Base-by-base conservation (phyloP, 2,113 vertebrate genomes). In the Copsychus sechellarum region DNA sequence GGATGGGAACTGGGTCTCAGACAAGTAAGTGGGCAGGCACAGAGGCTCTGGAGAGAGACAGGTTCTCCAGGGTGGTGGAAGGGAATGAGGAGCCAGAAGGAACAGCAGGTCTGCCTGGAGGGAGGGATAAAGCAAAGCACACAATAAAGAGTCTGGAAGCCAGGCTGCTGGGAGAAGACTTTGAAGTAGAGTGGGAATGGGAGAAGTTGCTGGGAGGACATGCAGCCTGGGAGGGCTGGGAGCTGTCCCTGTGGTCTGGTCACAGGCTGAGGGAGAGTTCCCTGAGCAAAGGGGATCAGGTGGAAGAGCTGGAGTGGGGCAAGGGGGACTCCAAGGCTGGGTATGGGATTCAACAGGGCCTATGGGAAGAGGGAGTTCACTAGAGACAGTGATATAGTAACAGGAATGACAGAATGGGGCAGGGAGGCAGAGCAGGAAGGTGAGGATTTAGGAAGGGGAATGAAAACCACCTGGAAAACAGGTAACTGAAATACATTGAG, bases 1-100 rank as follows among this genome's bases (percentile, higher is more conserved):
- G 28, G 67, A 77, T 0, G 0, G 66, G 79, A 80, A 54, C 66
- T 42, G 67, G 34, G 38, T 40, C 1, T 0, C 0, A 26, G 58
- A 79, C 2, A 0, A 81, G 36, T 21, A 31, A 17, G 8, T 5
- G 57, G 72, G 72, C 86, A 79, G 65, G 82, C 38, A 58, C n/a
- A 29, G 61, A 83, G 34, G 21, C 38, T 67, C 71, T 60, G 88
- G 56, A 86, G 51, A 51, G 67, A 74, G 57, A 36, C 33, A 16
- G n/a, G 77, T 67, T 83, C 85, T 90, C 71, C 6, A 0, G 43
- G 67, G 29, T 0, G 1, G 17, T 18, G 42, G 18, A 78, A 77
- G 33, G 50, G 45, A 88, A 54, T 0, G 0, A 38, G 42, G 45
- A 92, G n/a, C 12, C 87, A 65, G 48, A 85, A 81, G 33, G 33